Base-by-base conservation (phyloP, 2,113 vertebrate genomes). In the Chascanopsetta lugubris region DNA sequence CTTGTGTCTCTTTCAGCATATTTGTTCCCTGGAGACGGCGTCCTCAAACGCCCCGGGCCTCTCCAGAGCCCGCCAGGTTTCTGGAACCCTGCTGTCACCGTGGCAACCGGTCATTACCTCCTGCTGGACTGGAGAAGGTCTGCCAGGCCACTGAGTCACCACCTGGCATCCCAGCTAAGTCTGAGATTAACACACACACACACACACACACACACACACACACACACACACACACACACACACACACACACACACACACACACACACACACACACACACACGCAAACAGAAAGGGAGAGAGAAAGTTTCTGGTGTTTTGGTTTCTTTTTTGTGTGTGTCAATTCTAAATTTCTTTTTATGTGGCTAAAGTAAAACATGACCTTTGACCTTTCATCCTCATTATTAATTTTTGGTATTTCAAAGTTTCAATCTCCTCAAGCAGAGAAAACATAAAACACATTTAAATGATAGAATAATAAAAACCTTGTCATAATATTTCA, bases 141-240 rank as follows among this genome's bases (percentile, higher is more conserved):
- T 29, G 38, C 62, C 40, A 47, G 66, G 11, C 10, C 0, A 12
- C 58, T 73, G 70, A 85, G 69, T 85, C 78, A 84, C 63, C 55
- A n/a, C 29, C 42, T 66, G 76, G 72, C 72, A 72, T 9, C 43
- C n/a, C 0, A 9, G 1, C 10, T 22, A 40, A 49, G 26, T 3
- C 2, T 22, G 56, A 48, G 21, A 55, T 40, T 30, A 54, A 34
- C 49, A 53, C 49, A 53, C 27, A 20, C n/a, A 21, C 30, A 21
- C 25, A 29, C 25, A 29, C 13, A 25, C 22, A 49, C 17, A 66
- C 38, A 71, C 55, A 69, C 50, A 56, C 34, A 26, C 43, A 30
- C 22, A 30, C 29, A 30, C 29, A 30, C 29, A 30, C 29, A 30
- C 29, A 30, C 29, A 30, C 29, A 30, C 29, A 30, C 5, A 30